phyloP scores from a whole-genome alignment of 2,797 vertebrate genomes.

The Acanthurus lineatus region DNA sequence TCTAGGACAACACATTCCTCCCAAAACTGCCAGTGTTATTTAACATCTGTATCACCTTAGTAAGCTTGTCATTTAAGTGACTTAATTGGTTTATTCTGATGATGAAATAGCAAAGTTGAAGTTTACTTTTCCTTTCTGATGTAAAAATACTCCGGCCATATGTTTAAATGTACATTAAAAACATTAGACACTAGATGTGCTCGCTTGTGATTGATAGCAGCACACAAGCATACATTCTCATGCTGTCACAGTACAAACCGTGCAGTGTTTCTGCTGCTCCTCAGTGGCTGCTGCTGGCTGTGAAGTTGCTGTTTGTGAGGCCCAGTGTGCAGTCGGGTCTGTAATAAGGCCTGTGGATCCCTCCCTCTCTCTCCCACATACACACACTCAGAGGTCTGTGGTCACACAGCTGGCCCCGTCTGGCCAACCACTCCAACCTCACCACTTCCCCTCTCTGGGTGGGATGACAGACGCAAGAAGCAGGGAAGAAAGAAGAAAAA shows the following conservation, averaged over 20 bases:
- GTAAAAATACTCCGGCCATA: slow-evolving; percentile 24
- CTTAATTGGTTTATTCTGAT: slow-evolving; percentile 48
- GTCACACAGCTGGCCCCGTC: slow-evolving; percentile 83
- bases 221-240: slow-evolving; percentile 28
- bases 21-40: slow-evolving; percentile 59
- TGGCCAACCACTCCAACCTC: slow-evolving; percentile 85
- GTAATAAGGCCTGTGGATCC: slow-evolving; percentile 83
- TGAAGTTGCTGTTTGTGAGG: slow-evolving; percentile 83
- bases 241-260: slow-evolving; percentile 61
- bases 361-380: slow-evolving; percentile 72
- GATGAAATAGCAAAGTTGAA: slow-evolving; percentile 12
- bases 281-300: slow-evolving; percentile 72
- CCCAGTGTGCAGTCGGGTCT: slow-evolving; percentile 78
- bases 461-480: slow-evolving; percentile 80
- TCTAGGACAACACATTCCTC: slow-evolving; percentile 63
- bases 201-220: slow-evolving; percentile 44
- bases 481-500: slow-evolving; percentile 65
- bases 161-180: slow-evolving; percentile 22
- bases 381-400: slow-evolving; percentile 83
- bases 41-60: slow-evolving; percentile 50
- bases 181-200: slow-evolving; percentile 21
- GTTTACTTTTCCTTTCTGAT: slow-evolving; percentile 32
- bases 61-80: slow-evolving; percentile 54
- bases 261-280: slow-evolving; percentile 62
- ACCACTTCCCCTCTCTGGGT: slow-evolving; percentile 88